Evolutionary conservation across 1,140 invertebrate species (phyloP), one percentile per base, ranked within the genome.

Genomic region (Coelopa frigida): DNA sequence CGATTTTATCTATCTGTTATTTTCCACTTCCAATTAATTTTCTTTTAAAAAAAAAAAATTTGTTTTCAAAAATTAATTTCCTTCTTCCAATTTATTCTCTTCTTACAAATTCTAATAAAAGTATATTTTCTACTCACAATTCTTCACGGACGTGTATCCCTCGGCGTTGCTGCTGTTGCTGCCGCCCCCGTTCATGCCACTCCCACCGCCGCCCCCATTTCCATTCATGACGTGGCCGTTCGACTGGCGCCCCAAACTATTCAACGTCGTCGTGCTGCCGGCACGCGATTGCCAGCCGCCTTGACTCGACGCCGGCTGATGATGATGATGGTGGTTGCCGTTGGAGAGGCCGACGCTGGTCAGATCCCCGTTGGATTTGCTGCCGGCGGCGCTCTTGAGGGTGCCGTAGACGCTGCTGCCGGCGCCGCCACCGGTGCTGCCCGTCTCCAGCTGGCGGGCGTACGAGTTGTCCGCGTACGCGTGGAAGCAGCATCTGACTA

Each of bases 401-500:
- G 68, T 71, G 14, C 69, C 70, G 37, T 68, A 70, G 21, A 65
- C 66, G 35, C 62, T 64, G 46, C 56, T 56, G 18, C 53, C 50
- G 11, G 57, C 53, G 10, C 56, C 59, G 0, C 57, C 64, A 10
- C 42, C 51, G 3, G 49, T 51, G 48, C 58, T 57, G 38, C 60
- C 72, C 1, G 75, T 76, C 50, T 87, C 85, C 33, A 87, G 74
- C 49, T 87, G 84, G 59, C 86, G 88, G 18, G 88, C 91, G 62
- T 94, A 93, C 46, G 87, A 90, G 51, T 87, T 91, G 71, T 94
- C 91, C 0, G 91, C 91, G 69, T 94, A 94, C 17, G 92, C 89
- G 71, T 94, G 91, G 69, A 95, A 95, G 72, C 91, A 94, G 70
- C 91, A 94, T 51, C 89, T 75, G 27, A 95, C 91, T 57, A 94